phyloP scores from a whole-genome alignment of 2,113 vertebrate genomes.

The Suricata suricatta region DNA sequence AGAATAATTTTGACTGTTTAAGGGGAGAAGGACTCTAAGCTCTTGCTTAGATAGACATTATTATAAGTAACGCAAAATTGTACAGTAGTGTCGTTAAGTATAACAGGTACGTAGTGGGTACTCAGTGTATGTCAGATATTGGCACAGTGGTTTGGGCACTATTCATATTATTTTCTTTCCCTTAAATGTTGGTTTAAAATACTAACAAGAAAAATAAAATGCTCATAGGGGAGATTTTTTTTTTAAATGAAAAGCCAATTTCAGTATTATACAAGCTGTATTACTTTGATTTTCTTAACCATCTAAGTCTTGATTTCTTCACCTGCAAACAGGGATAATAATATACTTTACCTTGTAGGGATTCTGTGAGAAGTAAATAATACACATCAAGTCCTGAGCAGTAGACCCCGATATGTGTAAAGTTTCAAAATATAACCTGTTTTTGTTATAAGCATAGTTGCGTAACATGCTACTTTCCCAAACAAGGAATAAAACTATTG shows the following conservation, averaged over 20 bases:
- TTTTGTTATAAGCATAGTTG: background rate
- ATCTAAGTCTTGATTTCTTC: background rate
- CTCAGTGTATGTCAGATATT: background rate
- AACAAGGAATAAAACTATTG: background rate
- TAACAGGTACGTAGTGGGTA: background rate
- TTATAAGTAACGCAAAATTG: background rate
- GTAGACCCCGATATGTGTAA: background rate
- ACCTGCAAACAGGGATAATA: background rate
- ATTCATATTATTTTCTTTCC: background rate
- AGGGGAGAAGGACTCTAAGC: background rate
- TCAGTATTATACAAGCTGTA: background rate
- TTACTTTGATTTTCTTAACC: background rate
- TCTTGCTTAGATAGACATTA: background rate
- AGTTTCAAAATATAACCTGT: background rate
- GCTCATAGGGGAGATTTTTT: background rate
- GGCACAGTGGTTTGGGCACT: background rate
- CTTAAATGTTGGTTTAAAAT: background rate
- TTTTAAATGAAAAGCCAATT: background rate
- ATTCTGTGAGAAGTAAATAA: background rate
- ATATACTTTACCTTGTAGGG: background rate
- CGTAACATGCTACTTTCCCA: background rate
- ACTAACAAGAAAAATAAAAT: background rate
- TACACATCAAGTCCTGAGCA: background rate
- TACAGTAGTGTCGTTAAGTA: background rate
- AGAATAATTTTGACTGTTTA: background rate